phyloP scores from a whole-genome alignment of 1,140 invertebrate genomes.

The Leptopilina clavipes region DNA sequence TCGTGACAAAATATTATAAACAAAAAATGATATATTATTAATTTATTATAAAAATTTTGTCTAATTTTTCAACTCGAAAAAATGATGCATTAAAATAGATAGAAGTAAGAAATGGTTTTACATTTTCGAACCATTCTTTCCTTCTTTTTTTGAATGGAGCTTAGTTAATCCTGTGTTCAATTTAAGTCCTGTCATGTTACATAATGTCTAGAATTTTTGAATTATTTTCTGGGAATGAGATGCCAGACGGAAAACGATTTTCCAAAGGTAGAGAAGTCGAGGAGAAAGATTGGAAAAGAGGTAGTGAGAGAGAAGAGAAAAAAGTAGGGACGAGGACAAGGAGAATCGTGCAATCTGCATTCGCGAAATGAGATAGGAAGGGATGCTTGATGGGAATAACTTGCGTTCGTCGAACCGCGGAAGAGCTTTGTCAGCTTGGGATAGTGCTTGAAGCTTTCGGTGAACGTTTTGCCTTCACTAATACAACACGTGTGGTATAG shows the following conservation, averaged over 20 bases:
- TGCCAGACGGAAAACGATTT: not conserved
- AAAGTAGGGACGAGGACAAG: not conserved
- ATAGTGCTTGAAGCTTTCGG: slow-evolving; percentile 21
- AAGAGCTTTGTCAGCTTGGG: slow-evolving; percentile 29
- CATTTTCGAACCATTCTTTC: not conserved
- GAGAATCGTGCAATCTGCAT: slow-evolving; percentile 22
- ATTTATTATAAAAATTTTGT: no score
- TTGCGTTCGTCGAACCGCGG: slow-evolving; percentile 20
- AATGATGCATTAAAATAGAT: no score
- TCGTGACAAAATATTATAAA: no score
- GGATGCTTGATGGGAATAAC: slow-evolving; percentile 22
- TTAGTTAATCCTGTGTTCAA: not conserved
- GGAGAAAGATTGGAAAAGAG: slow-evolving; percentile 22
- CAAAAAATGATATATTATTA: no score
- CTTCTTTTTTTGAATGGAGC: not conserved
- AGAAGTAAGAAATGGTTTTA: no score
- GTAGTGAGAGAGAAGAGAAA: not conserved
- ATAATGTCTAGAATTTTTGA: slow-evolving; percentile 1
- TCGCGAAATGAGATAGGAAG: slow-evolving; percentile 14
- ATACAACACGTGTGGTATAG: slow-evolving; percentile 31
- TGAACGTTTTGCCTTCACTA: slow-evolving; percentile 24
- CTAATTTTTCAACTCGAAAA: no score
- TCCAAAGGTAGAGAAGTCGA: slow-evolving; percentile 3
- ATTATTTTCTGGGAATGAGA: slow-evolving; percentile 11
- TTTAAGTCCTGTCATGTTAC: slow-evolving; percentile 5